phyloP scores from a whole-genome alignment of 2,888 invertebrate species.

The Microdon myrmicae region DNA sequence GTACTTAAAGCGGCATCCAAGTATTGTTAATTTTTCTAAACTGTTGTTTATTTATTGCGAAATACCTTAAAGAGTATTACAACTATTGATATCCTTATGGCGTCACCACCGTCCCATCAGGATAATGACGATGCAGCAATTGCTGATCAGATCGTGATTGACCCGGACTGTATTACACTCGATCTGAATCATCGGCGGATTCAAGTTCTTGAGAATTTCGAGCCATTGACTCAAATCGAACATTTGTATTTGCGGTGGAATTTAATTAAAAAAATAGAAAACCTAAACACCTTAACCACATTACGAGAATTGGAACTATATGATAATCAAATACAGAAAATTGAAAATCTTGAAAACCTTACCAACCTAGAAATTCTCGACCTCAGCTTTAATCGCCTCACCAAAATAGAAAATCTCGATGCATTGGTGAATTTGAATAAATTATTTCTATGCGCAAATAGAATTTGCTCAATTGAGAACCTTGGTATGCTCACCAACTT shows the following conservation, averaged over 20 bases:
- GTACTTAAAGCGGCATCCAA: too few relatives aligned
- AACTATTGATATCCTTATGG: too few relatives aligned
- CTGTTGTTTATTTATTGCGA: too few relatives aligned
- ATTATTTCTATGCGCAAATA: conserved; percentile 90
- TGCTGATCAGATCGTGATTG: conserved; percentile 55
- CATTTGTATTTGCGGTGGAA: conserved; percentile 92
- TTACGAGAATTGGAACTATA: conserved; percentile 92
- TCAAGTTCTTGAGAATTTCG: conserved; percentile 84
- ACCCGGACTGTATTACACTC: conserved; percentile 68
- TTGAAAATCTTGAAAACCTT: conserved; percentile 88
- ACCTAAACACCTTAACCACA: conserved; percentile 78
- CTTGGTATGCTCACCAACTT: conserved; percentile 82
- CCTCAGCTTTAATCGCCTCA: conserved; percentile 93
- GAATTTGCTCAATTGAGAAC: conserved; percentile 87
- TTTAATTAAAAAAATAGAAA: conserved; percentile 93
- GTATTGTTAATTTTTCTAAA: too few relatives aligned
- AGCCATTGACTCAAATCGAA: conserved; percentile 79
- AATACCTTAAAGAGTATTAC: too few relatives aligned
- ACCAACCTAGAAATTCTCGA: conserved; percentile 91
- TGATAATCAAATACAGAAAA: conserved; percentile 94
- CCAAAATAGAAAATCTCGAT: conserved; percentile 84
- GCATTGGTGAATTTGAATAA: conserved; percentile 81
- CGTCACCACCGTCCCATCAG: too few relatives aligned
- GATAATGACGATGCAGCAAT: background rate
- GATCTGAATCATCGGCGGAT: conserved; percentile 92